Evolutionary conservation across 2,797 vertebrate genomes (phyloP).

Genomic region (Chromis chromis): DNA sequence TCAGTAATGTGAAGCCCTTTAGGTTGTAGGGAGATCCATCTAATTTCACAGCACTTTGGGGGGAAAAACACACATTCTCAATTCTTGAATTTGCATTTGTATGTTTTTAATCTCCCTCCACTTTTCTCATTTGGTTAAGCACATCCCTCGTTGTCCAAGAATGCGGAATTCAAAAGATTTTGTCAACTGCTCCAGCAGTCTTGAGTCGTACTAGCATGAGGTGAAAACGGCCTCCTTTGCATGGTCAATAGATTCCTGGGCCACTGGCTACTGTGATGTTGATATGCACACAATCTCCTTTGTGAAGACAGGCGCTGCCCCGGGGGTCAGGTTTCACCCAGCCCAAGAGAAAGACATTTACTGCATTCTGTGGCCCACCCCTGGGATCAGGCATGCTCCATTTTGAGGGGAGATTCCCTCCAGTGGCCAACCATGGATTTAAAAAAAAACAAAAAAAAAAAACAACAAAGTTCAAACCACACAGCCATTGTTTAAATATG

Average conservation of each 20-base stretch:
- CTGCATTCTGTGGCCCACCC: constrained; percentile 80
- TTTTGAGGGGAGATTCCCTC: constrained; percentile 79
- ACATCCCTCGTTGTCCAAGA: constrained; percentile 42
- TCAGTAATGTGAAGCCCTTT: background rate
- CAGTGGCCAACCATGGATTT: constrained; percentile 52
- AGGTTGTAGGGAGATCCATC: background rate
- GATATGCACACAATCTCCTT: constrained; percentile 87
- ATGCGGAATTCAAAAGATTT: constrained; percentile 62
- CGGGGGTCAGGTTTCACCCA: constrained; percentile 86
- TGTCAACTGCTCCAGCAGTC: constrained; percentile 41
- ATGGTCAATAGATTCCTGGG: constrained; percentile 81
- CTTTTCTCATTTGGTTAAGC: constrained; percentile 5
- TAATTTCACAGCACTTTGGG: background rate
- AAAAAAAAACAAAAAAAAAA: constrained; percentile 7
- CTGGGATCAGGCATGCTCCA: constrained; percentile 80
- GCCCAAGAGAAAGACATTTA: constrained; percentile 82
- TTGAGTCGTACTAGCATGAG: constrained; percentile 49
- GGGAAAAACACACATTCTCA: background rate
- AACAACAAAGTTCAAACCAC: constrained; percentile 34
- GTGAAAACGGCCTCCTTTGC: constrained; percentile 72
- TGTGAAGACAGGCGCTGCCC: constrained; percentile 86
- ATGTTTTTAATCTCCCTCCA: constrained; percentile 6
- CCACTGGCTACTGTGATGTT: constrained; percentile 82
- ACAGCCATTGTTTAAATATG: constrained; percentile 29
- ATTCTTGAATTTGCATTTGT: constrained; percentile 28